A percentile compares a stretch with the other conserved stretches of the same genome.
Conservation (phyloP, 2,888 invertebrate species). For the Trichogramma evanescens region DNA sequence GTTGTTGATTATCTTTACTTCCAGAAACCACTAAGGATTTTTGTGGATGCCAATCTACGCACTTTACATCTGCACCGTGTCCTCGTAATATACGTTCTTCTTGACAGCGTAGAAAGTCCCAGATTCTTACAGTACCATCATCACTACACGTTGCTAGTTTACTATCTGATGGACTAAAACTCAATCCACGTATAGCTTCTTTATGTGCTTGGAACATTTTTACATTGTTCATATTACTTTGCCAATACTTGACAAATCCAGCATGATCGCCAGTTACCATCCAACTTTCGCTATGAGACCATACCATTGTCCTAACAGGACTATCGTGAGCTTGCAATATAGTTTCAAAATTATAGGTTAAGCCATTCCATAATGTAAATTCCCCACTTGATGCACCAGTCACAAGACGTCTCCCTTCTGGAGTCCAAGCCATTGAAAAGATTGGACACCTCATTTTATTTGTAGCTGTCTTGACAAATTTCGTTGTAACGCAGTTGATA, state of each 20-base stretch:
- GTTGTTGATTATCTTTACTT: slow-evolving; percentile 99
- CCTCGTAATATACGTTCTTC: slow-evolving; percentile 92
- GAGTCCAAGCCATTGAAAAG: slow-evolving; percentile 98
- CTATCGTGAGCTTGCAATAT: slow-evolving; percentile 99
- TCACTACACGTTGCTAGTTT: slow-evolving; percentile 99
- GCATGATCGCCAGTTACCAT: slow-evolving; percentile 99
- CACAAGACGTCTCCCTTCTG: slow-evolving; percentile 93
- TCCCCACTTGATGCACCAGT: slow-evolving; percentile 99
- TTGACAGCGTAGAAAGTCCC: slow-evolving; percentile 95
- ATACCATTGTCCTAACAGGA: slow-evolving; percentile 97
- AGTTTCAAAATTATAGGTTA: slow-evolving; percentile 99
- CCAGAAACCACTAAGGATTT: slow-evolving; percentile 96
- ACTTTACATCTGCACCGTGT: slow-evolving; percentile 97
- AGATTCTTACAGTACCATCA: slow-evolving; percentile 96
- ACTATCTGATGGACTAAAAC: slow-evolving; percentile 97
- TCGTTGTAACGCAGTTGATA: slow-evolving; percentile 88
- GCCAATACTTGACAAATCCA: slow-evolving; percentile 99
- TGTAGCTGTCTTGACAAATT: slow-evolving; percentile 98
- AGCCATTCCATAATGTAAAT: slow-evolving; percentile 98
- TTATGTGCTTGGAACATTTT: slow-evolving; percentile 99
- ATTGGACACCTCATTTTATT: slow-evolving; percentile 99
- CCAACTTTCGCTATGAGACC: slow-evolving; percentile 99
- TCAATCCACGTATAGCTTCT: slow-evolving; percentile 98
- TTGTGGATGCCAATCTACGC: slow-evolving; percentile 99
- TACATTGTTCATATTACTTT: slow-evolving; percentile 99